Conservation (phyloP, 2,888 invertebrate genomes). For the Pomacea canaliculata region DNA sequence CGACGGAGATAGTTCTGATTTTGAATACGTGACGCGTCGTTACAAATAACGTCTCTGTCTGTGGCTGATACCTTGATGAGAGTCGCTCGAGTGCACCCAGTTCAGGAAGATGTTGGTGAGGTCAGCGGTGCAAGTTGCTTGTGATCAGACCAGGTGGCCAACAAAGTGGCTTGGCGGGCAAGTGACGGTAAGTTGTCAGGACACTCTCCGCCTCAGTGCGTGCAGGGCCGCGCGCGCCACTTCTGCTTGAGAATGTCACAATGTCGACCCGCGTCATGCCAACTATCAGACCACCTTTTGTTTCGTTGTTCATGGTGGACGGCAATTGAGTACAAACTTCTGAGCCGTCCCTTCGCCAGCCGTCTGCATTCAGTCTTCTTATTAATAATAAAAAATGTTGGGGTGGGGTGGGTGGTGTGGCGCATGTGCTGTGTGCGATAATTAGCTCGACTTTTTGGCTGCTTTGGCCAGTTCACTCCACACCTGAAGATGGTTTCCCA, state of each 20-base stretch:
- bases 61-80: background rate
- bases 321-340: background rate
- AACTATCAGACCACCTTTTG: conserved; percentile 12
- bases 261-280: background rate
- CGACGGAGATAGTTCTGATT: too few relatives aligned
- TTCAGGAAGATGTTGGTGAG: background rate
- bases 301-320: conserved; percentile 11
- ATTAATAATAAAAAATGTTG: too few relatives aligned
- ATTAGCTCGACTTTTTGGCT: too few relatives aligned
- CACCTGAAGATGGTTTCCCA: too few relatives aligned
- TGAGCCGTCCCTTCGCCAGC: background rate
- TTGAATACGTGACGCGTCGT: too few relatives aligned
- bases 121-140: background rate
- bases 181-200: background rate
- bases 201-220: background rate
- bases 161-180: background rate
- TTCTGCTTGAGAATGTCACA: background rate
- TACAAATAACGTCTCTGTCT: too few relatives aligned
- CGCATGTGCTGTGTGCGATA: too few relatives aligned
- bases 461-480: too few relatives aligned
- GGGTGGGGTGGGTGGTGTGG: too few relatives aligned
- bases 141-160: background rate
- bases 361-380: too few relatives aligned
- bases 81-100: background rate
- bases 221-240: background rate